Conservation (phyloP, 2,113 vertebrate species). For the Crotalus helleri region DNA sequence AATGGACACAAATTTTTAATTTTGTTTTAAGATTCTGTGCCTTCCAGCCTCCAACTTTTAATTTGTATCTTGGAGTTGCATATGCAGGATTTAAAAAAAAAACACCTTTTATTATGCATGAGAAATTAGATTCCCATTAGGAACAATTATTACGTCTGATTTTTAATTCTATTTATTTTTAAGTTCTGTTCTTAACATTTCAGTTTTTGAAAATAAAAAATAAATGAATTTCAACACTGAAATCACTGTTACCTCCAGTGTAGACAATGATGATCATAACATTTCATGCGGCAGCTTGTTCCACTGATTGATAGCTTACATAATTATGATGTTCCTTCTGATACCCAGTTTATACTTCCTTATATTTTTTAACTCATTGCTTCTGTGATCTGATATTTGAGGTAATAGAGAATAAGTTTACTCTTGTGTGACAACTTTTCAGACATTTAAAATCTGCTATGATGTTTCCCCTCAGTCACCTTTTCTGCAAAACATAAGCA, state of each 20-base stretch:
- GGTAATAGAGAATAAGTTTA: neutral
- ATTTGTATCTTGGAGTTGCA: neutral
- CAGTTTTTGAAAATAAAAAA: neutral
- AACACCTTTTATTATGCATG: neutral
- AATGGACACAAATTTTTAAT: neutral
- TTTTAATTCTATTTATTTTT: neutral
- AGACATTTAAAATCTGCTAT: neutral
- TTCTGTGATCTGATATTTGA: neutral
- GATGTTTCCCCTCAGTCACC: neutral
- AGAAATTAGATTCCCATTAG: neutral
- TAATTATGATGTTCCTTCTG: neutral
- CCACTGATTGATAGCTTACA: neutral
- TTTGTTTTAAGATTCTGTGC: neutral
- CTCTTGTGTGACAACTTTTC: neutral
- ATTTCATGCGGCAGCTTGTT: neutral
- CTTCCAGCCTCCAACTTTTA: neutral
- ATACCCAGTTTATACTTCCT: neutral
- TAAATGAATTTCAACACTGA: neutral
- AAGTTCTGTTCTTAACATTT: neutral
- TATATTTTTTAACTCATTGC: neutral
- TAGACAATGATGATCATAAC: neutral
- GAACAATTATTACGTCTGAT: neutral
- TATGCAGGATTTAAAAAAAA: neutral
- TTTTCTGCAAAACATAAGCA: neutral
- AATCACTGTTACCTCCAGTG: neutral